Base-by-base conservation (phyloP, 2,113 vertebrate genomes). In the Chelonoidis abingdonii region DNA sequence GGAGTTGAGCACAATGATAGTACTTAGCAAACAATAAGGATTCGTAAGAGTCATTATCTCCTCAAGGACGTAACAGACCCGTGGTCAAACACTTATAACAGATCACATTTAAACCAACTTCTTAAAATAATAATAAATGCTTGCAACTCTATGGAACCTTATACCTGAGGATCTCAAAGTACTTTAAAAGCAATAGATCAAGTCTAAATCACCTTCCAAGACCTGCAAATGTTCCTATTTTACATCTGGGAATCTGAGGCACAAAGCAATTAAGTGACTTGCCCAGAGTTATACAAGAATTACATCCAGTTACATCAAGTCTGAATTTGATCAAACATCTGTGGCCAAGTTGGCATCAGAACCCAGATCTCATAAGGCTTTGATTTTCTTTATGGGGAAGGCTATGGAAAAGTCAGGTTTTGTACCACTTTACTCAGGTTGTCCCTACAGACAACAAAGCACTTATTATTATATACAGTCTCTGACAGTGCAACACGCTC, bases 321-420 rank as follows among this genome's bases (percentile, higher is more conserved):
- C 57, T 87, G 50, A 76, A 41, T 44, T 38, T 76, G 72, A 44
- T 38, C 41, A 22, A 76, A 76, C 38, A 69, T 76, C 24, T 44
- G 12, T 76, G 41, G 50, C 10, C 47, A 86, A 62, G 5, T 1
- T 0, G 0, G 7, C 80, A 38, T 53, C 25, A 84, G 9, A 96
- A 14, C 2, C 1, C 16, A 88, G 14, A 14, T 80, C 38, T 79
- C 56, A 9, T 59, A 59, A 49, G 22, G 31, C 27, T 27, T 31
- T 19, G 25, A 47, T 72, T 76, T 10, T 69, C 88, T n/a, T 91
- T 80, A 87, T 75, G 3, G 31, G 24, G 47, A 79, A 16, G 0
- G 24, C 11, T 1, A 56, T 72, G 76, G 47, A 57, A 8, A 50
- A 47, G 3, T 8, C 10, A 76, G 69, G 22, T 65, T 54, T 87